Evolutionary conservation across 2,888 invertebrate genomes (phyloP).

Genomic region (Synergus umbraculus): DNA sequence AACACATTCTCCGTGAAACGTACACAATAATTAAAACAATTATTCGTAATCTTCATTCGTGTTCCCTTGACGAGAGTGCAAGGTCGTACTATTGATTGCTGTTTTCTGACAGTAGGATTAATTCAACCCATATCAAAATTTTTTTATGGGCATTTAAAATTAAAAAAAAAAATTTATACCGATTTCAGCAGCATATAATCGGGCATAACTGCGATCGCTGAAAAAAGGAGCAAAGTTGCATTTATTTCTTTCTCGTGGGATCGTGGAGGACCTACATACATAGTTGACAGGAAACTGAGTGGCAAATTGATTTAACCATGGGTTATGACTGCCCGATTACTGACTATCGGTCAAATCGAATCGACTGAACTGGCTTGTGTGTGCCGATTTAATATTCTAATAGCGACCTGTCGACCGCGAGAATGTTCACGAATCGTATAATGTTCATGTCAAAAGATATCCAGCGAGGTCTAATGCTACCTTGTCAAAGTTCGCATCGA

Average conservation of each 20-base stretch:
- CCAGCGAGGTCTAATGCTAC: conserved; percentile 64
- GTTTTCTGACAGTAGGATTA: conserved; percentile 7
- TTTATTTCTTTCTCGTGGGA: conserved; percentile 21
- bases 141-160: conserved; percentile 19
- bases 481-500: conserved; percentile 63
- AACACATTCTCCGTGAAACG: neutral
- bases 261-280: conserved; percentile 18
- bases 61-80: conserved; percentile 5
- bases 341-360: conserved; percentile 66
- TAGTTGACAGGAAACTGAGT: conserved; percentile 35
- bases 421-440: conserved; percentile 59
- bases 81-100: conserved; percentile 1
- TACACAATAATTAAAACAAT: neutral
- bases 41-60: neutral
- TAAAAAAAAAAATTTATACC: conserved; percentile 12
- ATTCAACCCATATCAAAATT: conserved; percentile 21
- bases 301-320: conserved; percentile 45
- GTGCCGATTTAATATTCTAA: conserved; percentile 69
- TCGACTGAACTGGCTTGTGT: conserved; percentile 29
- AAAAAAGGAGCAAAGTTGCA: neutral
- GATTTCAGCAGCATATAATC: conserved; percentile 9
- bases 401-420: conserved; percentile 68
- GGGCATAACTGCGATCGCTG: conserved; percentile 6
- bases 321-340: conserved; percentile 58
- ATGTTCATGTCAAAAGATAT: conserved; percentile 64